Conservation (phyloP, 2,797 vertebrate species). For the Paratrypauchen microcephalus region DNA sequence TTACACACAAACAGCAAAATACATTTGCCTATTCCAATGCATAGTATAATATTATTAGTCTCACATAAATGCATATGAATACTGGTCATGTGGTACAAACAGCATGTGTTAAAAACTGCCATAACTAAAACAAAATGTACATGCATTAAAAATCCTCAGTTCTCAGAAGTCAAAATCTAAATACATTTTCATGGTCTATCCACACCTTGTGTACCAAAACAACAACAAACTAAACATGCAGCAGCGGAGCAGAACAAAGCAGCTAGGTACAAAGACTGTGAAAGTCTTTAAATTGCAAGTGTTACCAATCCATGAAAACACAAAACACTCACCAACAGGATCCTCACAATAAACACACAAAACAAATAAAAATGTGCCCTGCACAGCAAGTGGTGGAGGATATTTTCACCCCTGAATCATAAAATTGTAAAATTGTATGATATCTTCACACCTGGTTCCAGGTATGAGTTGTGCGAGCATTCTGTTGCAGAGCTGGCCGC, state of each 20-base stretch:
- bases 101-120: background rate
- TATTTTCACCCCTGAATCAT: background rate
- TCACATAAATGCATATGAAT: background rate
- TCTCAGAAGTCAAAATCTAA: background rate
- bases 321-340: constrained; percentile 42
- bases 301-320: constrained; percentile 25
- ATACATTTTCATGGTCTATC: background rate
- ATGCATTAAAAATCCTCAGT: constrained; percentile 1
- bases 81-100: background rate
- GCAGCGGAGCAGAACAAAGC: constrained; percentile 59
- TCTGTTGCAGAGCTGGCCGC: constrained; percentile 14
- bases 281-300: constrained; percentile 31
- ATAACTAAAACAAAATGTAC: background rate
- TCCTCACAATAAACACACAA: constrained; percentile 13
- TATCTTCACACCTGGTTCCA: background rate
- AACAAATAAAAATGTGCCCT: background rate
- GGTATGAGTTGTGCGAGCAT: constrained; percentile 9
- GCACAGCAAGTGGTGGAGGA: background rate
- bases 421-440: background rate
- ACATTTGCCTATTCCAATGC: background rate
- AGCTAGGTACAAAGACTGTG: constrained; percentile 23
- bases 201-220: constrained; percentile 6
- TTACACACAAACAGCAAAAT: background rate
- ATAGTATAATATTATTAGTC: background rate
- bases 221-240: constrained; percentile 24